These are phyloP conservation scores for Pagetopsis macropterus DNA, from an alignment of 2,797 vertebrate genomes.

Conservation along the genomic window DNA sequence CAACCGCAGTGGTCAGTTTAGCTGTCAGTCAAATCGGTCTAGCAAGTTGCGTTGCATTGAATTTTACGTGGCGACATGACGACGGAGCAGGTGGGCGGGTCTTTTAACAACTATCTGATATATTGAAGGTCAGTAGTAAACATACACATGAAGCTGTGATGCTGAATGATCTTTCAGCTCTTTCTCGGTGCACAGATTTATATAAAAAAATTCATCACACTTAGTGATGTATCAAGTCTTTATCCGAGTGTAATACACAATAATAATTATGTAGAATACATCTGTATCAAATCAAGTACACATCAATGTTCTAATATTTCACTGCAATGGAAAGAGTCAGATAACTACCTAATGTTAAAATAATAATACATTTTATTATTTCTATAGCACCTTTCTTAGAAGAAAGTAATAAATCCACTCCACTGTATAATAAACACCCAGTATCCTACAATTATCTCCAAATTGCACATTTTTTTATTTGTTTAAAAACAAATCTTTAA, in stretches of 20 bases:
- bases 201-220: no score
- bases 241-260: background rate
- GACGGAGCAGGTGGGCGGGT: conserved; percentile 50
- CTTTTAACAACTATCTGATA: background rate
- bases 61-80: conserved; percentile 77
- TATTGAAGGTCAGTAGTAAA: conserved; percentile 1
- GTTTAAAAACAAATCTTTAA: background rate
- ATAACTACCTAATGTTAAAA: background rate
- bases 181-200: background rate
- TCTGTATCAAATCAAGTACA: background rate
- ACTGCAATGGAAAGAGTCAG: background rate
- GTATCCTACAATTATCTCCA: background rate
- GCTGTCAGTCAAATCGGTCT: background rate
- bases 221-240: background rate
- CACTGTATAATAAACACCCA: no score
- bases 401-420: no score
- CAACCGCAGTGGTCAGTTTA: conserved; percentile 48
- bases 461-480: background rate
- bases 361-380: background rate
- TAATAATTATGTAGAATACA: background rate
- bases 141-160: background rate
- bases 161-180: background rate
- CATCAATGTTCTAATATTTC: background rate
- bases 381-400: no score
- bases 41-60: conserved; percentile 71